Base-by-base conservation (phyloP, 2,113 vertebrate genomes). In the Leptodactylus fuscus region DNA sequence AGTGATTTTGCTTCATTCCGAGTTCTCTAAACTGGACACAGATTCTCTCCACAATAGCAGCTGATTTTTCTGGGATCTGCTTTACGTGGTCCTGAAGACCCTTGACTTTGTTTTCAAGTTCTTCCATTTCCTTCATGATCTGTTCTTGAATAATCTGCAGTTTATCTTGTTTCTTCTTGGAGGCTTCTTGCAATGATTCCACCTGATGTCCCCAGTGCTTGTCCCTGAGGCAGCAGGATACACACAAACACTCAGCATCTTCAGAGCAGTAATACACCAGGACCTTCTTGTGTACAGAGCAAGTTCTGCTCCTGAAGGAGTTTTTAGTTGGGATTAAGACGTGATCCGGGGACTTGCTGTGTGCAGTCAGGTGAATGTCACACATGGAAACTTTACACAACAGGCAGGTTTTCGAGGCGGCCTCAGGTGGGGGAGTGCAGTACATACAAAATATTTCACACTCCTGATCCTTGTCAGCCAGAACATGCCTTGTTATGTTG, bases 251-350 rank as follows among this genome's bases (percentile, higher is more conserved):
- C 18, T 8, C 27, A 1, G 46, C 49, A 46, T 83, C 82, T 22
- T 76, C 38, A 3, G 9, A 1, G 71, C 82, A 83, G 38, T 65
- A 83, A 62, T 76, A 85, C 46, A 65, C n/a, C 53, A 85, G 41
- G 18, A 53, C 15, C 10, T 77, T 36, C 11, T 67, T 62, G 29
- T 85, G 82, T 12, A 2, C 11, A 10, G 41, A 7, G 13, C 82
- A 85, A 53, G 38, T 77, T 7, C 41, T 36, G 27, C 15, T 73
- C 18, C 15, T 51, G 8, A 32, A 36, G 38, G 34, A 29, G 1
- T 24, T 20, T 8, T 22, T 46, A n/a, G 58, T 58, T 15, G 29
- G n/a, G 15, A 27, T 29, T 48, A 81, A 5, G 36, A 48, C 15
- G 10, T 81, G 78, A 22, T 81, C 58, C 32, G 58, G 36, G 0